Conservation (phyloP, 1,140 invertebrate genomes). For the Drosophila sp. region DNA sequence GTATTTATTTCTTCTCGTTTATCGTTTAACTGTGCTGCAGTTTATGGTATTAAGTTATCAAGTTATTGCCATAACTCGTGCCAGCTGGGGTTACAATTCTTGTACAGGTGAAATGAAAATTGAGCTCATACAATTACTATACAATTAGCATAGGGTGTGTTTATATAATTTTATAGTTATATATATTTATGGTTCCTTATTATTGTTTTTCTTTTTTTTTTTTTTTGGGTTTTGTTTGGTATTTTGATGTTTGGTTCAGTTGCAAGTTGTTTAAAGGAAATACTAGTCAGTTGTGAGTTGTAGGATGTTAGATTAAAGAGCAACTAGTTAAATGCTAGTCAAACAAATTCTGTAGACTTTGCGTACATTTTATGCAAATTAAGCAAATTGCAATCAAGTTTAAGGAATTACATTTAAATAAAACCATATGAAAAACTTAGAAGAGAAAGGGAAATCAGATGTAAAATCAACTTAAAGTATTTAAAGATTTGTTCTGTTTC, state of each 20-base stretch:
- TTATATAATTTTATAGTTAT: slow-evolving; percentile 21
- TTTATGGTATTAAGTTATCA: slow-evolving; percentile 36
- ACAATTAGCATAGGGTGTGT: slow-evolving; percentile 56
- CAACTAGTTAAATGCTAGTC: slow-evolving; percentile 75
- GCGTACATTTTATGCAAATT: slow-evolving; percentile 71
- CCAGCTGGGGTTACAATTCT: slow-evolving; percentile 86
- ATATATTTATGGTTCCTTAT: slow-evolving; percentile 5
- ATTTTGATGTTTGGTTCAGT: slow-evolving; percentile 28
- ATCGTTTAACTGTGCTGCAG: slow-evolving; percentile 29
- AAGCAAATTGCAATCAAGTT: slow-evolving; percentile 72
- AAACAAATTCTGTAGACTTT: slow-evolving; percentile 75
- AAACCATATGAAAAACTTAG: slow-evolving; percentile 31
- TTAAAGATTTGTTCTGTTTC: slow-evolving; percentile 25
- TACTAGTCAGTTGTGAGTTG: slow-evolving; percentile 61
- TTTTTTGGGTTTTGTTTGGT: slow-evolving; percentile 4
- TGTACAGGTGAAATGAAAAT: slow-evolving; percentile 74
- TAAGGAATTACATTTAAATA: slow-evolving; percentile 34
- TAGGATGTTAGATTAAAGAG: slow-evolving; percentile 60
- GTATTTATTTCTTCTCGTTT: neutral
- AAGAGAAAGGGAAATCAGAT: slow-evolving; percentile 20
- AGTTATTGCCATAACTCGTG: slow-evolving; percentile 85
- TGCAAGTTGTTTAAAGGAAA: slow-evolving; percentile 57
- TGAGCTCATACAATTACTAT: slow-evolving; percentile 58
- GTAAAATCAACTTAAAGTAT: slow-evolving; percentile 14
- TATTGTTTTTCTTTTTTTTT: slow-evolving; percentile 24